A percentile compares a stretch with the other conserved stretches of the same genome.
Evolutionary conservation across 1,140 invertebrate species (phyloP).

Genomic region (Trachymyrmex cornetzi): DNA sequence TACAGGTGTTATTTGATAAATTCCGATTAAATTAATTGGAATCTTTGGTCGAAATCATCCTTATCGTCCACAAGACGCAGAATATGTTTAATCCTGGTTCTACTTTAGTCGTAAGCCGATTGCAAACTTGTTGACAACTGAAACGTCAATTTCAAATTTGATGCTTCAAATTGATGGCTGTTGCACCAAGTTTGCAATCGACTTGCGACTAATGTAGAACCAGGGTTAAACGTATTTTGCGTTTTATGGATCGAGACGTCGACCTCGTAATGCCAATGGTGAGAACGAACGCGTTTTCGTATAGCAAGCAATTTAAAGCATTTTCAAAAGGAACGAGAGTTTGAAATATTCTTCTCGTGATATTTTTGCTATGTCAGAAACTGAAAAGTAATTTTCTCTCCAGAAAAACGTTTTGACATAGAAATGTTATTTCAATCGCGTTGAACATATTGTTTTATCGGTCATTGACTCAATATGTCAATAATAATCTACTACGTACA

Average conservation of each 20-base stretch:
- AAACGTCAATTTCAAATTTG: too few species aligned
- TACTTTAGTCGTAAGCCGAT: too few species aligned
- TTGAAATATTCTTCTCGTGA: background rate
- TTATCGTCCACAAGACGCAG: background rate
- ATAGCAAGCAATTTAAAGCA: background rate
- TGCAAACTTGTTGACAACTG: too few species aligned
- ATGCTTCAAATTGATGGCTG: too few species aligned
- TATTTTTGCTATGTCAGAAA: background rate
- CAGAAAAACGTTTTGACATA: background rate
- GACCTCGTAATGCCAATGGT: background rate
- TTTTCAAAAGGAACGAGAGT: background rate
- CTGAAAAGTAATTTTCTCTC: background rate
- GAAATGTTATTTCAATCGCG: background rate
- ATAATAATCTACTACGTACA: background rate
- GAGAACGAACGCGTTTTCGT: background rate
- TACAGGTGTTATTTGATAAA: background rate
- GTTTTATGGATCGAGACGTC: background rate
- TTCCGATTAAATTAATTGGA: background rate
- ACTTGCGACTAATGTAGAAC: too few species aligned
- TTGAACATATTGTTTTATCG: background rate
- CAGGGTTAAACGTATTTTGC: background rate
- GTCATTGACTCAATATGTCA: background rate
- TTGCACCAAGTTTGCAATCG: too few species aligned
- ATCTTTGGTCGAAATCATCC: background rate
- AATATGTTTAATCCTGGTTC: too few species aligned